Evolutionary conservation across 2,888 invertebrate species (phyloP).

Genomic region (Platerodrilus igneus): DNA sequence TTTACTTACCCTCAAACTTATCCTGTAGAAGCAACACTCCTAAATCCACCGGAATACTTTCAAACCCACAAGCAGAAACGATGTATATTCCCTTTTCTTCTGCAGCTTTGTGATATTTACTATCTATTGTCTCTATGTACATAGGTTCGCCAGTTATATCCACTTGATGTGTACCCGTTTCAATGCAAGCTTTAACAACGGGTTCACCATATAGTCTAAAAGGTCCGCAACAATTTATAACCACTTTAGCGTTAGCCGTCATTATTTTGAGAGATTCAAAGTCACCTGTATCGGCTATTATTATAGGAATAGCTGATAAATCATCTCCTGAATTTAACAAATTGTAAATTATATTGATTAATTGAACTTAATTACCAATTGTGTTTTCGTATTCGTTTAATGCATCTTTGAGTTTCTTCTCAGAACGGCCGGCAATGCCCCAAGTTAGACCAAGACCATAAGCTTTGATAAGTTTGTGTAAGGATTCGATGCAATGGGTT

Average conservation of each 20-base stretch:
- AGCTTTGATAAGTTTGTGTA: no score
- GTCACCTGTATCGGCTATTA: conserved; percentile 74
- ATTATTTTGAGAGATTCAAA: conserved; percentile 70
- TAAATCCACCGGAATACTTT: conserved; percentile 85
- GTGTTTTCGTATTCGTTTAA: no score
- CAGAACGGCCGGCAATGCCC: no score
- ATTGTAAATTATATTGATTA: no score
- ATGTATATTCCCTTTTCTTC: conserved; percentile 75
- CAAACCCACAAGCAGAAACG: conserved; percentile 89
- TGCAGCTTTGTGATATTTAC: conserved; percentile 71
- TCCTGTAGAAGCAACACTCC: no score
- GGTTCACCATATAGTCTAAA: conserved; percentile 82
- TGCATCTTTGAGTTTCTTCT: no score
- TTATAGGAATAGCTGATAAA: conserved; percentile 58
- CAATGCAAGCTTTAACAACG: conserved; percentile 78
- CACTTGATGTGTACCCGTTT: conserved; percentile 75
- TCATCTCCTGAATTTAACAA: no score
- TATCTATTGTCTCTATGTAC: conserved; percentile 52
- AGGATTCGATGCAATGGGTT: no score
- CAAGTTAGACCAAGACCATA: no score
- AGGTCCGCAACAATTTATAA: conserved; percentile 93
- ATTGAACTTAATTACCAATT: no score
- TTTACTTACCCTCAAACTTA: no score
- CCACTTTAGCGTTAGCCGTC: conserved; percentile 70
- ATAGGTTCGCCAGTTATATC: conserved; percentile 92